Percentiles rank a stretch among this genome's conserved stretches.
These are phyloP conservation scores for Semicossyphus pulcher DNA, from an alignment of 2,113 vertebrate genomes.

Conservation along the genomic window DNA sequence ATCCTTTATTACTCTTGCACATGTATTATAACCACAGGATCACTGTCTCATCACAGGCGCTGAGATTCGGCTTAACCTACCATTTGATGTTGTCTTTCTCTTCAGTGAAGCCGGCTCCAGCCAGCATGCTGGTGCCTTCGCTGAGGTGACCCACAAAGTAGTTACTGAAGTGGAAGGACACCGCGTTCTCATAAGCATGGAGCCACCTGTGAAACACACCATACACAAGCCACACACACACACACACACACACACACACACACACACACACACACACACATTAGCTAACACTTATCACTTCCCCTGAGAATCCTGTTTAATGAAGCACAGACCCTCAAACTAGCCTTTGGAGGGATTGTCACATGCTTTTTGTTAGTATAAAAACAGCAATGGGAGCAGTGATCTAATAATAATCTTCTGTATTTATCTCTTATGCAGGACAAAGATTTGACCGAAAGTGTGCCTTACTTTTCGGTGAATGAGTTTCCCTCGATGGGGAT, in stretches of 20 bases:
- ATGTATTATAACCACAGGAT: not conserved
- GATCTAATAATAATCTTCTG: not conserved
- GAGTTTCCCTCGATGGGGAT: constrained; percentile 87
- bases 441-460: not conserved
- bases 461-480: constrained; percentile 87
- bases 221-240: constrained; percentile 13
- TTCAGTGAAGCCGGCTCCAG: constrained; percentile 87
- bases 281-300: too few relatives aligned
- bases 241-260: not conserved
- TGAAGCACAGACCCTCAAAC: not conserved
- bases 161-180: constrained; percentile 96
- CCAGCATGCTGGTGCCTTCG: constrained; percentile 86
- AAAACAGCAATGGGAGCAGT: constrained; percentile 36
- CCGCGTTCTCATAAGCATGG: constrained; percentile 88
- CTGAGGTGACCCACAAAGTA: constrained; percentile 94
- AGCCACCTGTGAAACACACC: constrained; percentile 86
- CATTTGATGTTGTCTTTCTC: constrained; percentile 88
- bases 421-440: not conserved
- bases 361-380: too few relatives aligned
- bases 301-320: too few relatives aligned
- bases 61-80: constrained; percentile 65
- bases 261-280: too few relatives aligned
- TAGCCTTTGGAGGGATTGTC: too few relatives aligned
- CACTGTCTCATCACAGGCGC: not conserved
- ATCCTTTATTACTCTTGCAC: too few relatives aligned